A percentile compares a stretch with the other conserved stretches of the same genome.
phyloP scores from a whole-genome alignment of 2,797 vertebrate species.

The Anguilla pacifica region DNA sequence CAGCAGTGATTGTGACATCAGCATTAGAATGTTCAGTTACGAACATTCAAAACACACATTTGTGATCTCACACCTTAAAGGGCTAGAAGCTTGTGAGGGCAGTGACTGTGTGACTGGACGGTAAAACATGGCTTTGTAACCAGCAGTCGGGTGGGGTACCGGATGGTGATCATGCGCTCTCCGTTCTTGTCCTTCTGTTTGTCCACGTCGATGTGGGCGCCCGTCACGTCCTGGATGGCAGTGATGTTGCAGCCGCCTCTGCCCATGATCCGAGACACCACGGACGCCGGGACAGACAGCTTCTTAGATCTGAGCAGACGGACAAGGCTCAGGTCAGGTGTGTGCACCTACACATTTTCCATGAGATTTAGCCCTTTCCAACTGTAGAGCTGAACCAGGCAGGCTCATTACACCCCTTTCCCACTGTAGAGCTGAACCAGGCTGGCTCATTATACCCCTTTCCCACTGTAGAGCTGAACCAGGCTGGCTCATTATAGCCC shows the following conservation, averaged over 20 bases:
- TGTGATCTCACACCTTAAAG: too few relatives aligned
- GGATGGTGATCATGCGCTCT: conserved; percentile 99
- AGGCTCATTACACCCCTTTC: too few relatives aligned
- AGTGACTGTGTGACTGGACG: background rate
- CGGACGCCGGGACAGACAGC: conserved; percentile 94
- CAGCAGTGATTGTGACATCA: too few relatives aligned
- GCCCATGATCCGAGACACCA: conserved; percentile 98
- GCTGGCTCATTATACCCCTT: too few relatives aligned
- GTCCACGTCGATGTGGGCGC: conserved; percentile 98
- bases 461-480: too few relatives aligned
- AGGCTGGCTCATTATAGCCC: too few relatives aligned
- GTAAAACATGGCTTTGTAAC: background rate
- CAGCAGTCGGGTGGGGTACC: conserved; percentile 67
- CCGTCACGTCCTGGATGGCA: conserved; percentile 97
- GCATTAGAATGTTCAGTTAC: too few relatives aligned
- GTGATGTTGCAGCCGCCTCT: conserved; percentile 98
- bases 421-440: too few relatives aligned
- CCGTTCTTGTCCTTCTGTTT: conserved; percentile 99
- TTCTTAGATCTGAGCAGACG: conserved; percentile 88
- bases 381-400: too few relatives aligned
- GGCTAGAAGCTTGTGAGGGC: background rate
- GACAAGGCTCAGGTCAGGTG: background rate
- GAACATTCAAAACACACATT: too few relatives aligned
- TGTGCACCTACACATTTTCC: background rate
- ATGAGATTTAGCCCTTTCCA: too few relatives aligned